These are phyloP conservation scores for Pangasius sanitwongsei DNA, from an alignment of 2,797 vertebrate species.

Conservation along the genomic window DNA sequence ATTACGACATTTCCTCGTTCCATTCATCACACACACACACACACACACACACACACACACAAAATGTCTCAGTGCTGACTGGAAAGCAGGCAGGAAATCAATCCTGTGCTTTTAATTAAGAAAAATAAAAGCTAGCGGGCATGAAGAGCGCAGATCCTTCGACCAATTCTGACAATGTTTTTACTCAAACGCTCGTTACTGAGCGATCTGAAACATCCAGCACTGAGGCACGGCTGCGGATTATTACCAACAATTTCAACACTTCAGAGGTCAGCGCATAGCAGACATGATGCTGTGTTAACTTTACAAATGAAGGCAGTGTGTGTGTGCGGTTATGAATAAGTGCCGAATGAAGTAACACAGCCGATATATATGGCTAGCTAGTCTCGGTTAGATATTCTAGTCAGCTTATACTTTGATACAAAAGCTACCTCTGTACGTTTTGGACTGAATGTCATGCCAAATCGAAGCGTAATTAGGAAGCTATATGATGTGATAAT, in stretches of 20 bases:
- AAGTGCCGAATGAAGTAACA: neutral
- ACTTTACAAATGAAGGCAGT: neutral
- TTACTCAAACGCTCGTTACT: conserved; percentile 8
- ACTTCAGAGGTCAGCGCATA: conserved; percentile 3
- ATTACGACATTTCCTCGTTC: conserved; percentile 33
- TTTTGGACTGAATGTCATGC: too few species aligned
- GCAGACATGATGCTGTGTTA: neutral
- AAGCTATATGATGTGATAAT: neutral
- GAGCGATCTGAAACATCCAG: neutral
- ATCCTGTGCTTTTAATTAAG: conserved; percentile 38
- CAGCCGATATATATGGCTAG: too few species aligned
- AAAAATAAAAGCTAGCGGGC: conserved; percentile 30
- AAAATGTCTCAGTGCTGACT: neutral
- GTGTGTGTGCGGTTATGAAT: neutral
- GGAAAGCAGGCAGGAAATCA: conserved; percentile 43
- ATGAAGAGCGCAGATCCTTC: conserved; percentile 10
- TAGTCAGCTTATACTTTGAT: neutral
- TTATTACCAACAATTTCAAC: conserved; percentile 20
- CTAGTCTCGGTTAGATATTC: neutral
- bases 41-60: conserved; percentile 15
- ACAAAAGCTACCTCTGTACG: too few species aligned
- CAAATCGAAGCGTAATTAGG: neutral
- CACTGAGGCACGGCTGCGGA: neutral
- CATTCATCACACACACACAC: conserved; percentile 20
- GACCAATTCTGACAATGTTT: conserved; percentile 17